Percentiles rank a stretch among this genome's conserved stretches.
phyloP scores from a whole-genome alignment of 1,140 invertebrate species.

The Cotesia glomerata region DNA sequence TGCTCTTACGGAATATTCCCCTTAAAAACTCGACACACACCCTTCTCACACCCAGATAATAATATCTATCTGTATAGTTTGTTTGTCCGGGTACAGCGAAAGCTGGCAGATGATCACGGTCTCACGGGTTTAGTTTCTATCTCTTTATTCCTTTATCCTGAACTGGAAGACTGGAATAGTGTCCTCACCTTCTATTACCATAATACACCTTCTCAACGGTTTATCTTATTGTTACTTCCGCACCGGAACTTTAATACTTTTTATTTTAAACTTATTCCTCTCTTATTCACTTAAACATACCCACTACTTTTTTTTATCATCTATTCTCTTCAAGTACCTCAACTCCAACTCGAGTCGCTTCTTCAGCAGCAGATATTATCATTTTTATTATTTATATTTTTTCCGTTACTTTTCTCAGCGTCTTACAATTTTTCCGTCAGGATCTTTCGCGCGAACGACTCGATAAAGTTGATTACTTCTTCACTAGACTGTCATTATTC shows the following conservation, averaged over 20 bases:
- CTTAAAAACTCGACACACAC: neutral
- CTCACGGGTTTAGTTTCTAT: neutral
- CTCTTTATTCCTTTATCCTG: slow-evolving; percentile 11
- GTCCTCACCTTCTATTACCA: slow-evolving; percentile 13
- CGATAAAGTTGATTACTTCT: slow-evolving; percentile 25
- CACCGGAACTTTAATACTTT: too few relatives aligned
- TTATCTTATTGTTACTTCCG: slow-evolving; percentile 17
- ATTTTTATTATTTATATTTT: neutral
- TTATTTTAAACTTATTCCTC: neutral
- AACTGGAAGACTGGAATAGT: neutral
- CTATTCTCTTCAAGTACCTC: too few relatives aligned
- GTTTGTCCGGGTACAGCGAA: neutral
- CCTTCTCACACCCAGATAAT: slow-evolving; percentile 8
- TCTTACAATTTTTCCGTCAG: slow-evolving; percentile 15
- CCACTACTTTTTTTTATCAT: too few relatives aligned
- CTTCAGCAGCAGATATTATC: neutral
- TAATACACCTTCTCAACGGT: slow-evolving; percentile 12
- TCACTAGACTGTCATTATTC: slow-evolving; percentile 23
- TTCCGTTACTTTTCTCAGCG: neutral
- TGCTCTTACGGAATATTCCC: too few relatives aligned
- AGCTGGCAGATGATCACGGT: neutral
- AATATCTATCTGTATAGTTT: neutral
- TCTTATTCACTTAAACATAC: neutral
- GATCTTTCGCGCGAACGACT: slow-evolving; percentile 26
- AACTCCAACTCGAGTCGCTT: neutral